Conservation (phyloP, 2,113 vertebrate genomes). For the Hemiscyllium ocellatum region DNA sequence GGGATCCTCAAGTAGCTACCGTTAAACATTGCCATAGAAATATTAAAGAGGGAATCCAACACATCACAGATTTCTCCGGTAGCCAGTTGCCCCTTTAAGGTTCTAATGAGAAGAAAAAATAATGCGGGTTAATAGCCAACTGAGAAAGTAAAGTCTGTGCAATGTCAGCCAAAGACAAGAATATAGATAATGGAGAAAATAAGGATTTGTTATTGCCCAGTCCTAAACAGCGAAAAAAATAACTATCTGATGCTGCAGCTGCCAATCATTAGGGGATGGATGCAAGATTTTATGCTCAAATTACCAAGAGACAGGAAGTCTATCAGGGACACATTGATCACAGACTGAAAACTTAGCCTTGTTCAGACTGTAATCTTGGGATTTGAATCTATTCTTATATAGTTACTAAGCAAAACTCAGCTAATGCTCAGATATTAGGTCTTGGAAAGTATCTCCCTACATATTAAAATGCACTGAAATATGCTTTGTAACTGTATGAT, state of each 20-base stretch:
- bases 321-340: background rate
- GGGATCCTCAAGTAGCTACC: background rate
- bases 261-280: background rate
- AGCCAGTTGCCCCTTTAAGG: too few relatives aligned
- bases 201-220: background rate
- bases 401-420: background rate
- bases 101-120: background rate
- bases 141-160: background rate
- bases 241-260: background rate
- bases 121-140: background rate
- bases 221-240: background rate
- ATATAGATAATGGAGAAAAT: background rate
- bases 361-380: background rate
- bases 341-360: background rate
- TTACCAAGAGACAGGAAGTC: background rate
- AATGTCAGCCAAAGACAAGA: background rate
- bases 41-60: background rate
- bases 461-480: background rate
- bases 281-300: background rate
- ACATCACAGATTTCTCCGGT: background rate
- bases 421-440: background rate
- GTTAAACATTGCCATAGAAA: background rate
- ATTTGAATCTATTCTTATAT: background rate
- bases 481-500: background rate
- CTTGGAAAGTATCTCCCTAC: background rate